These are phyloP conservation scores for Otus sunia DNA, from an alignment of 2,113 vertebrate species.

Conservation along the genomic window DNA sequence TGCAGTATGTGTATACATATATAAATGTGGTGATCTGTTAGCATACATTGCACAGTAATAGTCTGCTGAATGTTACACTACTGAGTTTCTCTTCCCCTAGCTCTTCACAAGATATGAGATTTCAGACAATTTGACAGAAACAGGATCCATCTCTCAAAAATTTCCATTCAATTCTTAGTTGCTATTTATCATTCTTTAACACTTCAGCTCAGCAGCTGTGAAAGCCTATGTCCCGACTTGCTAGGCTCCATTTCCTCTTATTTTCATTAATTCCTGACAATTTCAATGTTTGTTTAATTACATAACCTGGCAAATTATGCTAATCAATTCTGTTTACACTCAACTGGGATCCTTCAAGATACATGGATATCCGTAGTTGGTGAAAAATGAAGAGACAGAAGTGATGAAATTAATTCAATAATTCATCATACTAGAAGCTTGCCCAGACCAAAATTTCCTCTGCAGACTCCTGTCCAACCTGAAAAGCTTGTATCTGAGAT, in stretches of 20 bases:
- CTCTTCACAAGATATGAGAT: background rate
- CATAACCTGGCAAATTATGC: background rate
- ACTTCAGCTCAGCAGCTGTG: background rate
- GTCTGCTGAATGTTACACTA: background rate
- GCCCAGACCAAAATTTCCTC: background rate
- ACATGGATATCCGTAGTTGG: background rate
- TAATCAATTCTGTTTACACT: background rate
- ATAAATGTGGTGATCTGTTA: background rate
- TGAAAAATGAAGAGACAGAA: background rate
- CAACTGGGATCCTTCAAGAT: background rate
- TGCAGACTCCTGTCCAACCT: background rate
- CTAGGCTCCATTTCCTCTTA: background rate
- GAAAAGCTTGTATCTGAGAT: background rate
- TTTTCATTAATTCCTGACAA: background rate
- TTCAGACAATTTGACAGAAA: background rate
- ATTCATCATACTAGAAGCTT: background rate
- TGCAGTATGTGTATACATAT: too few species aligned
- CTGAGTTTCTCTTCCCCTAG: background rate
- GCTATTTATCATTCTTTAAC: background rate
- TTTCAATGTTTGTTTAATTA: background rate
- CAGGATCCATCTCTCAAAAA: background rate
- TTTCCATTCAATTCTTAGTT: background rate
- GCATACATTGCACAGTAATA: background rate
- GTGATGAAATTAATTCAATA: background rate
- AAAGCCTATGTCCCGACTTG: background rate